Base-by-base conservation (phyloP, 2,113 vertebrate genomes). In the Daboia siamensis region DNA sequence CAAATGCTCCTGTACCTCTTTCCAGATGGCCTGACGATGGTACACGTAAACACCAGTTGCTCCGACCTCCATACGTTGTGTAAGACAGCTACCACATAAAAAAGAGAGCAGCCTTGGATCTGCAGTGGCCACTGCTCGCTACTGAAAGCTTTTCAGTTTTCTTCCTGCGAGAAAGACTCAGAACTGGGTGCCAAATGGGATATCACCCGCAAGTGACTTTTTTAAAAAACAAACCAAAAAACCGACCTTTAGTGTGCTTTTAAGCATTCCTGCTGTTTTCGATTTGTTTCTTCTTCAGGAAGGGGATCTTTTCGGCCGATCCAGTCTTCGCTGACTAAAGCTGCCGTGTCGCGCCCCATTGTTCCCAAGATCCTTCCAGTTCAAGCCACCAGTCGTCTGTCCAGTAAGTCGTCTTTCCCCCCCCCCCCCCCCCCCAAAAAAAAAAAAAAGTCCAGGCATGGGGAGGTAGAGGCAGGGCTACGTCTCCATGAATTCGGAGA, bases 231-330 rank as follows among this genome's bases (percentile, higher is more conserved):
- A 48, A 48, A 46, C 3, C 0, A 46, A 48, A 39, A 39, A 39
- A 39, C 2, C 39, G 2, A 39, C 39, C 39, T 39, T 21, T 5
- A 0, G 44, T 20, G 11, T 7, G 69, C 10, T 93, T 88, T 91
- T 55, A 13, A 57, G 90, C 90, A 93, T 54, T 80, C 95, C 93
- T 95, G 54, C 90, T 15, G 0, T 54, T 48, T 92, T 64, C 91
- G 93, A 86, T 90, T 95, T 95, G 94, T 11, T 1, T 64, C 7
- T 87, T 91, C n/a, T 26, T 39, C 91, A 98, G 98, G 98, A 90
- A 99, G 99, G 94, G 99, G 99, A 94, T 99, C 99, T 0, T 99
- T 99, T 97, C 98, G 99, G 93, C 99, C 99, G 64, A 98, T 99
- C 96, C 98, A 99, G 94, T 98, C 99, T 69, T 98, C 98, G 4